A percentile compares a stretch with the other conserved stretches of the same genome.
phyloP scores from a whole-genome alignment of 2,888 invertebrate species.

The Volucella zonaria region DNA sequence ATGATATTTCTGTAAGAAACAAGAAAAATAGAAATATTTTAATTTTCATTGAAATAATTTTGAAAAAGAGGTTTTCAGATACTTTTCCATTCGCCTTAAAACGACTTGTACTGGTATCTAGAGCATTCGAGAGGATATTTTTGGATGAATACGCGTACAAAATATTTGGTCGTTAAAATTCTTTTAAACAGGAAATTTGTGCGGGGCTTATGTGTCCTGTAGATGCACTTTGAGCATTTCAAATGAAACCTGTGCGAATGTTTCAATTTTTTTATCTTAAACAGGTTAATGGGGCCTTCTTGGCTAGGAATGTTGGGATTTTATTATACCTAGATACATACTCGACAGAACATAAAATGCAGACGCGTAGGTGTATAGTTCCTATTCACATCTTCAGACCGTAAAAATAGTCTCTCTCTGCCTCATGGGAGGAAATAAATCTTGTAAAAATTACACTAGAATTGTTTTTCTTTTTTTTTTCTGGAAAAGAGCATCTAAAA shows the following conservation, averaged over 20 bases:
- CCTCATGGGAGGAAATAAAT: neutral
- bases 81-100: conserved; percentile 32
- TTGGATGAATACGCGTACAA: conserved; percentile 15
- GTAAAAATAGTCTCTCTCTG: neutral
- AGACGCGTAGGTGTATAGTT: neutral
- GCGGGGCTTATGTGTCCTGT: neutral
- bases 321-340: neutral
- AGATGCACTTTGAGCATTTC: conserved; percentile 38
- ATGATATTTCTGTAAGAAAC: neutral
- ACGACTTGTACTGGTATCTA: conserved; percentile 36
- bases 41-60: conserved; percentile 27
- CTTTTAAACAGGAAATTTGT: conserved; percentile 31
- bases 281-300: conserved; percentile 44
- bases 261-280: neutral
- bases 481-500: too few species aligned
- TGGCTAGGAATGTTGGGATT: conserved; percentile 5
- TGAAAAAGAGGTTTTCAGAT: conserved; percentile 22
- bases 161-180: conserved; percentile 41
- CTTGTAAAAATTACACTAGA: neutral
- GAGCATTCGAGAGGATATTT: conserved; percentile 22
- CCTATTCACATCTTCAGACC: neutral
- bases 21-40: conserved; percentile 7
- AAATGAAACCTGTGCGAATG: conserved; percentile 12
- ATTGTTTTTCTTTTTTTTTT: too few species aligned
- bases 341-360: neutral